A percentile compares a stretch with the other conserved stretches of the same genome.
Conservation (phyloP, 2,888 invertebrate genomes). For the Ganaspis brasiliensis region DNA sequence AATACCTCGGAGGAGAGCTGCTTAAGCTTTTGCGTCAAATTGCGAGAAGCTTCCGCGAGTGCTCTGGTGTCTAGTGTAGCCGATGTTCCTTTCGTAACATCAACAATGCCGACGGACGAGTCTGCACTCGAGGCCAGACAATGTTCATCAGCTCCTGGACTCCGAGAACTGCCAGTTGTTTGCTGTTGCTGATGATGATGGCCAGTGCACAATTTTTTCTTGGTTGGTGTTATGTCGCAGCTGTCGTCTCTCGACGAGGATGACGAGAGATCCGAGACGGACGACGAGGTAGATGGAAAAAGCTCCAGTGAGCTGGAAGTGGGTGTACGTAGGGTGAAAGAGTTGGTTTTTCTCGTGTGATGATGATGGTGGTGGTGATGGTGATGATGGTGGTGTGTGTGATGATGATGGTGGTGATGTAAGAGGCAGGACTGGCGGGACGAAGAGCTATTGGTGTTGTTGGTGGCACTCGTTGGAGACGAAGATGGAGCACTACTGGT, state of each 20-base stretch:
- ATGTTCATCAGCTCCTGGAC: constrained; percentile 71
- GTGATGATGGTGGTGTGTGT: constrained; percentile 69
- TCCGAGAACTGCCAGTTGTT: constrained; percentile 61
- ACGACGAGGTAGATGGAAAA: constrained; percentile 47
- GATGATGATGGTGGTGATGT: constrained; percentile 69
- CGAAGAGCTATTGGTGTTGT: background rate
- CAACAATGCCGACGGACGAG: constrained; percentile 65
- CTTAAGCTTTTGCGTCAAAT: constrained; percentile 94
- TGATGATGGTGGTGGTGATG: constrained; percentile 72
- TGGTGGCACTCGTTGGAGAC: constrained; percentile 46
- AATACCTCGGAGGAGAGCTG: constrained; percentile 94
- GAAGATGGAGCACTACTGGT: constrained; percentile 56
- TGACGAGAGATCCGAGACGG: constrained; percentile 40
- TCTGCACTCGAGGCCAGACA: constrained; percentile 71
- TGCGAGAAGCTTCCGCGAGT: constrained; percentile 94
- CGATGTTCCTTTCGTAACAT: constrained; percentile 73
- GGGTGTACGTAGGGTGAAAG: constrained; percentile 37
- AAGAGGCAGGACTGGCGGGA: constrained; percentile 56
- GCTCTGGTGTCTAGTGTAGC: constrained; percentile 86
- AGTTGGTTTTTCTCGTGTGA: constrained; percentile 66
- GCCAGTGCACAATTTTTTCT: constrained; percentile 72
- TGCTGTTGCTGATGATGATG: constrained; percentile 68
- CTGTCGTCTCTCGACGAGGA: background rate
- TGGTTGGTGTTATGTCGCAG: constrained; percentile 64
- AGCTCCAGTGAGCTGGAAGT: constrained; percentile 46